These are phyloP conservation scores for Sarcoramphus papa DNA, from an alignment of 2,797 vertebrate genomes.

Conservation along the genomic window DNA sequence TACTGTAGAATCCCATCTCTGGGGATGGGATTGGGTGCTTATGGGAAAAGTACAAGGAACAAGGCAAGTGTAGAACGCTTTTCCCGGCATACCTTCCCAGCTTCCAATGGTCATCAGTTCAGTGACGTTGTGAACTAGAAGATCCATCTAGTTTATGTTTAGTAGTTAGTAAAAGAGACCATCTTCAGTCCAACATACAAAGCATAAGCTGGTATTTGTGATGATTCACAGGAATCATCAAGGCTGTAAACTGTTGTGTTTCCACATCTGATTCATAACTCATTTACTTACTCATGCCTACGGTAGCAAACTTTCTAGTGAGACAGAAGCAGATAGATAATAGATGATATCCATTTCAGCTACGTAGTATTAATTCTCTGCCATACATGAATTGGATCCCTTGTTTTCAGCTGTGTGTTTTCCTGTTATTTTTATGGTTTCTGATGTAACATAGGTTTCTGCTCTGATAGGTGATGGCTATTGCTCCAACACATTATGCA, in stretches of 20 bases:
- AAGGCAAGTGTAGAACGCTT: neutral
- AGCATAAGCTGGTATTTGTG: neutral
- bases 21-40: neutral
- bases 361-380: neutral
- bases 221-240: neutral
- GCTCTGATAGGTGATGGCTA: slow-evolving; percentile 88
- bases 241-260: neutral
- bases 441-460: neutral
- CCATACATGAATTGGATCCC: neutral
- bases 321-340: neutral
- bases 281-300: neutral
- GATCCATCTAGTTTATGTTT: neutral
- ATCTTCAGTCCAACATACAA: neutral
- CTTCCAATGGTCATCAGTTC: neutral
- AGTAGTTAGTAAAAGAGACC: neutral
- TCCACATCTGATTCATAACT: neutral
- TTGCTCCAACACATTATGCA: slow-evolving; percentile 84
- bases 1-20: neutral
- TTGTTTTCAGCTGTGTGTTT: neutral
- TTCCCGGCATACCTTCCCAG: neutral
- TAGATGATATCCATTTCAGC: neutral
- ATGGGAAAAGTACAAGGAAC: neutral
- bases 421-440: neutral
- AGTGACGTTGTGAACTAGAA: neutral
- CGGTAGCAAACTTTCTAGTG: neutral